Evolutionary conservation across 1,140 invertebrate species (phyloP), one percentile per base, ranked within the genome.

Genomic region (Uloborus diversus): DNA sequence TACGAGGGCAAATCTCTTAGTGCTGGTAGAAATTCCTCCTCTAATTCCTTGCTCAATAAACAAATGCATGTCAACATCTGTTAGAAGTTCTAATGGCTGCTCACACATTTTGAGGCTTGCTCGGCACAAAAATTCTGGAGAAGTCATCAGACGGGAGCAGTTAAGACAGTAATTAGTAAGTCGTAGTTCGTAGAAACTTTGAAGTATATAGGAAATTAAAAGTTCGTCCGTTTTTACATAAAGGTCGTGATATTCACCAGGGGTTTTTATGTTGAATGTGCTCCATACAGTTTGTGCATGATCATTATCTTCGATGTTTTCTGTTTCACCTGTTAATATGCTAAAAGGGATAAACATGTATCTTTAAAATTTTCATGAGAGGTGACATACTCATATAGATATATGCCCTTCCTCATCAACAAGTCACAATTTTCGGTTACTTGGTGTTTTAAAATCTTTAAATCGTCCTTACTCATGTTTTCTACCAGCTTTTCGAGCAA

Each of bases 131-230:
- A n/a, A n/a, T n/a, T n/a, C n/a, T n/a, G 73, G 13, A 23, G 73
- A 13, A 13, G 37, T 75, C 25, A 35, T 30, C 5, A 62, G 5
- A 27, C 49, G n/a, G 59, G 37, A 13, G 0, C 4, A 1, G 30
- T 79, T 65, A 0, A 79, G 3, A 27, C 25, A 33, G 56, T 53
- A 66, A 37, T 17, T 14, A 23, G 61, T 64, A 5, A 66, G 5
- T 37, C 49, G 35, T 0, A 68, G 51, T 27, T 75, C 59, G 76
- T 84, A 65, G 80, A 85, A 85, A 68, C 81, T 82, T 70, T 85
- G 69, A 79, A 84, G 85, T 17, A 84, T 53, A 53, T 83, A 81
- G 20, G 82, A 61, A 47, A 85, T 42, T 13, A 83, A 32, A 25
- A 82, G 56, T 7, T 82, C n/a, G n/a, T 84, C 83, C 3, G 2